phyloP scores from a whole-genome alignment of 2,113 vertebrate species.

The Pungitius pungitius region DNA sequence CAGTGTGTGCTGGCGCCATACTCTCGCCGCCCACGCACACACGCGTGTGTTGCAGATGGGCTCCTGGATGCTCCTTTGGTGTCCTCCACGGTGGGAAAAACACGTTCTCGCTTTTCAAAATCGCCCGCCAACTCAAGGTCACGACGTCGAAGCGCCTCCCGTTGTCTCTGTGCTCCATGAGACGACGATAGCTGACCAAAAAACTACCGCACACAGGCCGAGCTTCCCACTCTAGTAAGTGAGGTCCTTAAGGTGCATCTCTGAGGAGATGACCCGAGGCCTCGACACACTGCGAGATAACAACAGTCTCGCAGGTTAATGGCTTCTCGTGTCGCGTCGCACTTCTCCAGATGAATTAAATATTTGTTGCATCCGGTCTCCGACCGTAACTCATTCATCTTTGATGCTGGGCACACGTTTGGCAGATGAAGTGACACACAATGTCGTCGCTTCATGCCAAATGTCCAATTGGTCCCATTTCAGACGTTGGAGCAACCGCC shows the following conservation, averaged over 20 bases:
- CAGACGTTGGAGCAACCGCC: background rate
- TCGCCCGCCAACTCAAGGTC: slow-evolving; percentile 31
- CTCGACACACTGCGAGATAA: background rate
- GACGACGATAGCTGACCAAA: too few relatives aligned
- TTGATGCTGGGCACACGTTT: background rate
- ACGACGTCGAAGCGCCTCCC: background rate
- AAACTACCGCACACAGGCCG: background rate
- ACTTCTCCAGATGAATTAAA: background rate
- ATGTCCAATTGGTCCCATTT: background rate
- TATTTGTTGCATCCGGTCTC: background rate
- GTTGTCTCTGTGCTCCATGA: background rate
- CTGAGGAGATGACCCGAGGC: background rate
- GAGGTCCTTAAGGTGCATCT: background rate
- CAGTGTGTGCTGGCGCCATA: slow-evolving; percentile 63
- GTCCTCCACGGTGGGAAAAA: slow-evolving; percentile 25
- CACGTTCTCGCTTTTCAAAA: slow-evolving; percentile 30
- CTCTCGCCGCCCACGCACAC: slow-evolving; percentile 65
- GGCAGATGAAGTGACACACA: background rate
- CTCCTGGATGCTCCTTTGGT: slow-evolving; percentile 50
- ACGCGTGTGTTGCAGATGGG: slow-evolving; percentile 64
- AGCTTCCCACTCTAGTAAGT: background rate
- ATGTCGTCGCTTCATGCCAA: background rate
- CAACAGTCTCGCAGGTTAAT: background rate
- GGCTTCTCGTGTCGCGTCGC: background rate
- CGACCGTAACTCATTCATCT: background rate